Percentiles rank a stretch among this genome's conserved stretches.
These are phyloP conservation scores for Zeus faber DNA, from an alignment of 2,113 vertebrate species.

Conservation along the genomic window DNA sequence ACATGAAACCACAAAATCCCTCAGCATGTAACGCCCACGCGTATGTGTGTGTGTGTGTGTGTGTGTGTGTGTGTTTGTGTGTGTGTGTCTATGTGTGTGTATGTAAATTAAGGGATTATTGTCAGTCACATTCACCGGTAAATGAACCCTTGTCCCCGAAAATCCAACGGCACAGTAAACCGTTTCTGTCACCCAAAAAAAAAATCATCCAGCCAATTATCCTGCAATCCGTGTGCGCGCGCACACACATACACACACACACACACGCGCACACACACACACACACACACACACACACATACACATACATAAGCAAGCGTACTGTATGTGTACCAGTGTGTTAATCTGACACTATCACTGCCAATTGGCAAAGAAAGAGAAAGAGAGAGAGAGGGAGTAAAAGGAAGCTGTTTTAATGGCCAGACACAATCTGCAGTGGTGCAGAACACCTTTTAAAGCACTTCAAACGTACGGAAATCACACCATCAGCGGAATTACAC, in stretches of 20 bases:
- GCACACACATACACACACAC: background rate
- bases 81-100: background rate
- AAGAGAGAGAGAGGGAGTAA: background rate
- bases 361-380: constrained; percentile 6
- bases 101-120: constrained; percentile 24
- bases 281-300: constrained; percentile 7
- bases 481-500: too few relatives aligned
- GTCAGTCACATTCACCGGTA: constrained; percentile 53
- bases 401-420: too few relatives aligned
- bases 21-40: constrained; percentile 9
- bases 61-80: constrained; percentile 26
- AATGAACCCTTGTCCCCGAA: constrained; percentile 58
- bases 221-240: background rate
- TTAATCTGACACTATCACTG: constrained; percentile 43
- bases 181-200: constrained; percentile 52
- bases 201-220: constrained; percentile 50
- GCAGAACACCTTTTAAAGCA: background rate
- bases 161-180: constrained; percentile 61
- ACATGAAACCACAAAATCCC: constrained; percentile 37
- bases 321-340: constrained; percentile 23
- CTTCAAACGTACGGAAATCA: too few relatives aligned
- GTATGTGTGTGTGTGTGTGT: constrained; percentile 23
- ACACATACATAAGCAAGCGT: background rate
- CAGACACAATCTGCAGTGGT: background rate
- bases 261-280: constrained; percentile 1